Percentiles rank a stretch among this genome's conserved stretches.
phyloP scores from a whole-genome alignment of 2,797 vertebrate genomes.

The Melanotaenia pygmaea region DNA sequence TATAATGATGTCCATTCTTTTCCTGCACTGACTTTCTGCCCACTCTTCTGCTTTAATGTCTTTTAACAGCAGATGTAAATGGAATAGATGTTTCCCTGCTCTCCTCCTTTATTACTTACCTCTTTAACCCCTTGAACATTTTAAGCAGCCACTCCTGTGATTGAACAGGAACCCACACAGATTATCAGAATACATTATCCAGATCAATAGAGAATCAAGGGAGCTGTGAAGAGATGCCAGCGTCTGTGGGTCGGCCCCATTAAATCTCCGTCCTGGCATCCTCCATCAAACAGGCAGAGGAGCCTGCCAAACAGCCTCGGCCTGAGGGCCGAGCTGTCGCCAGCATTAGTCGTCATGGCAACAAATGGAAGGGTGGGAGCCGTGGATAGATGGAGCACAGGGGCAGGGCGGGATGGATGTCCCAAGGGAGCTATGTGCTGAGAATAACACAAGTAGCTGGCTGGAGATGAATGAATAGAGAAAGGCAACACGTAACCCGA shows the following conservation, averaged over 20 bases:
- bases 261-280: conserved; percentile 67
- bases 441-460: conserved; percentile 68
- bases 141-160: conserved; percentile 53
- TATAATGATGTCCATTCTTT: background rate
- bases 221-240: conserved; percentile 66
- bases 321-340: conserved; percentile 64
- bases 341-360: conserved; percentile 77
- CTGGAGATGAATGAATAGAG: conserved; percentile 47
- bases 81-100: background rate
- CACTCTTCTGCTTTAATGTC: background rate
- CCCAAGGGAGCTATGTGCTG: conserved; percentile 73
- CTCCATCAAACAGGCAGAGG: conserved; percentile 61
- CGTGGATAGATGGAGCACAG: conserved; percentile 52
- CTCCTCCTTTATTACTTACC: conserved; percentile 7
- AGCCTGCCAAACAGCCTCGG: conserved; percentile 61
- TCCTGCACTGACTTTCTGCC: background rate
- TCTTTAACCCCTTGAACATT: conserved; percentile 40
- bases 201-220: conserved; percentile 72
- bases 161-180: conserved; percentile 53
- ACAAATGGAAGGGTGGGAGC: conserved; percentile 73
- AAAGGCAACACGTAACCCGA: conserved; percentile 47
- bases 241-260: conserved; percentile 51
- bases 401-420: conserved; percentile 64
- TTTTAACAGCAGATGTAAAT: background rate
- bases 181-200: conserved; percentile 74